phyloP scores from a whole-genome alignment of 2,797 vertebrate genomes.

The Oreortyx pictus region DNA sequence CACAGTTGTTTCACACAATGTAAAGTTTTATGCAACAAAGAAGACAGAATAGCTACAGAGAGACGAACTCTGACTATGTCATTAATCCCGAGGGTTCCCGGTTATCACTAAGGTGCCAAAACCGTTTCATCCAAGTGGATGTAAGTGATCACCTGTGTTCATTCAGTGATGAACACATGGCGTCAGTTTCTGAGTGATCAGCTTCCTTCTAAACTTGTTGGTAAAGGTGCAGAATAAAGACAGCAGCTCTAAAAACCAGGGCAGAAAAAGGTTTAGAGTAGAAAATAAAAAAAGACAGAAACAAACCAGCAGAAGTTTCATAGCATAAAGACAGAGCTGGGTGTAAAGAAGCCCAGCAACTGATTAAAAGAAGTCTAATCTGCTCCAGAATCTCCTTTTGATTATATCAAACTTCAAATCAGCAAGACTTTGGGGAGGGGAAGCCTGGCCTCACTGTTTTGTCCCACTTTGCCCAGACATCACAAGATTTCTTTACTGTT shows the following conservation, averaged over 20 bases:
- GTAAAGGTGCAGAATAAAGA: background rate
- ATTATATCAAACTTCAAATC: slow-evolving; percentile 20
- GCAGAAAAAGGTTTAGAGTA: background rate
- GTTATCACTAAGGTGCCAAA: background rate
- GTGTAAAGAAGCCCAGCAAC: background rate
- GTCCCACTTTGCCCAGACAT: slow-evolving; percentile 30
- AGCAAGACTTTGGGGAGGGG: background rate
- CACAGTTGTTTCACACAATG: background rate
- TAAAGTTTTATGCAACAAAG: background rate
- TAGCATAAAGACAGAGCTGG: background rate
- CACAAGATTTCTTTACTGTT: slow-evolving; percentile 5
- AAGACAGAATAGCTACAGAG: background rate
- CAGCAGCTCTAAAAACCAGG: background rate
- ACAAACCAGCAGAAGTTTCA: background rate
- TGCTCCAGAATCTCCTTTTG: background rate
- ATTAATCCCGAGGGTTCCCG: background rate
- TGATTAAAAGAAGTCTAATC: slow-evolving; percentile 1
- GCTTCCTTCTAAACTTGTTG: background rate
- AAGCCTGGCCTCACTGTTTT: slow-evolving; percentile 26
- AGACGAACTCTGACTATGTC: background rate
- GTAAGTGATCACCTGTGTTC: background rate
- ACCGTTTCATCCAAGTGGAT: background rate
- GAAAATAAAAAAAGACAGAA: background rate
- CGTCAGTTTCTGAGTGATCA: background rate
- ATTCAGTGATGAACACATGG: background rate